Percentiles rank a stretch among this genome's conserved stretches.
Evolutionary conservation across 2,888 invertebrate species (phyloP).

Genomic region (Zygaena filipendulae): DNA sequence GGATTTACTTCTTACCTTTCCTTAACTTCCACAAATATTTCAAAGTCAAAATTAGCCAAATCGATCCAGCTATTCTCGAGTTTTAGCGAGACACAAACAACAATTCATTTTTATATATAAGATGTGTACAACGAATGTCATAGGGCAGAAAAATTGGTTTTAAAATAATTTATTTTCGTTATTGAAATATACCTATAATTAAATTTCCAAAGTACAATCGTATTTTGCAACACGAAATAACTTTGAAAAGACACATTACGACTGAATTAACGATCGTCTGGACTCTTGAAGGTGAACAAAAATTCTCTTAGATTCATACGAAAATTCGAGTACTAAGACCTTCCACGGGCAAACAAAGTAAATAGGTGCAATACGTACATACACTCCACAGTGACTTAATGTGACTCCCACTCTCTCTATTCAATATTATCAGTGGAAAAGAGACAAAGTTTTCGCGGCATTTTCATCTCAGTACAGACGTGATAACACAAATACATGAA

Average conservation of each 20-base stretch:
- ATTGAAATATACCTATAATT: too few relatives aligned
- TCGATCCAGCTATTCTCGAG: too few relatives aligned
- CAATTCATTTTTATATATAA: too few relatives aligned
- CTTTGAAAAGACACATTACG: slow-evolving; percentile 32
- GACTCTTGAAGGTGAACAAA: slow-evolving; percentile 8
- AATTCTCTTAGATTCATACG: slow-evolving; percentile 4
- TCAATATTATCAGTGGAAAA: slow-evolving; percentile 36
- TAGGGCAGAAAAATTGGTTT: too few relatives aligned
- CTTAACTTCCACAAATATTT: too few relatives aligned
- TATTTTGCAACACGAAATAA: slow-evolving; percentile 26
- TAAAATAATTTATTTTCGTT: too few relatives aligned
- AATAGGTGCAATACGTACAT: slow-evolving; percentile 43
- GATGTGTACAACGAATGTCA: too few relatives aligned
- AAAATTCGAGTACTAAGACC: slow-evolving; percentile 5
- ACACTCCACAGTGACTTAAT: slow-evolving; percentile 49
- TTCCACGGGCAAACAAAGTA: slow-evolving; percentile 39
- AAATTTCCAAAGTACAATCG: slow-evolving; percentile 22
- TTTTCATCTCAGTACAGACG: slow-evolving; percentile 60
- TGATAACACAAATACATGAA: slow-evolving; percentile 64
- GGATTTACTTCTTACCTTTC: too few relatives aligned
- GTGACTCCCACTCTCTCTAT: slow-evolving; percentile 39
- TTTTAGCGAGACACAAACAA: too few relatives aligned
- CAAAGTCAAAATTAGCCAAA: too few relatives aligned
- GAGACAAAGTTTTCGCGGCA: slow-evolving; percentile 53
- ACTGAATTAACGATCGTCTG: slow-evolving; percentile 6